These are phyloP conservation scores for Cacoxenus indagator DNA, from an alignment of 2,888 invertebrate genomes.

Conservation along the genomic window DNA sequence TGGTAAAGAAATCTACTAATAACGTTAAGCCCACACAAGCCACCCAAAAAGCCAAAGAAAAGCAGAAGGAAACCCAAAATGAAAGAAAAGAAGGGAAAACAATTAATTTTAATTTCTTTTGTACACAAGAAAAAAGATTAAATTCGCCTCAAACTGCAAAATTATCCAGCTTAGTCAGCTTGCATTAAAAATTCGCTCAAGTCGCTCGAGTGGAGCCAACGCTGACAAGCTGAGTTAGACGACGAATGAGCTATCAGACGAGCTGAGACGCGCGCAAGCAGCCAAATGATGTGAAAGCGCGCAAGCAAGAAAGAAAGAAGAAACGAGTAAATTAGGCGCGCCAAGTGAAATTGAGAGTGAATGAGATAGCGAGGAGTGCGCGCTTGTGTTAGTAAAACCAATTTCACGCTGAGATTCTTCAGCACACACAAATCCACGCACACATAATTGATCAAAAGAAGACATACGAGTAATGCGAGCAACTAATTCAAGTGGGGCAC, in stretches of 20 bases:
- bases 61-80: no score
- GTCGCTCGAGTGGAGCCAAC: no score
- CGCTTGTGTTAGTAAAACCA: slow-evolving; percentile 23
- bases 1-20: no score
- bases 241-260: no score
- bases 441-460: slow-evolving; percentile 12
- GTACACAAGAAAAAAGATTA: not conserved
- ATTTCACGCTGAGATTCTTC: slow-evolving; percentile 33
- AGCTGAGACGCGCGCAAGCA: no score
- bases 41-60: no score
- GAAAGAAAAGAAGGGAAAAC: no score
- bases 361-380: no score
- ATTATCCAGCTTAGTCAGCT: slow-evolving; percentile 10
- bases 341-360: not conserved
- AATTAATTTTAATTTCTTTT: slow-evolving; percentile 16
- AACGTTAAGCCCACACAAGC: no score
- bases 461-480: not conserved
- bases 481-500: no score
- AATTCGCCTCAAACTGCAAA: slow-evolving; percentile 9
- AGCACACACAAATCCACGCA: slow-evolving; percentile 24
- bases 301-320: not conserved
- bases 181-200: not conserved
- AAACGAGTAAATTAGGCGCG: not conserved
- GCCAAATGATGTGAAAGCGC: no score
- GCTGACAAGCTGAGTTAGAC: no score